Percentiles rank a stretch among this genome's conserved stretches.
These are phyloP conservation scores for Gallirallus australis DNA, from an alignment of 2,797 vertebrate species.

Conservation along the genomic window DNA sequence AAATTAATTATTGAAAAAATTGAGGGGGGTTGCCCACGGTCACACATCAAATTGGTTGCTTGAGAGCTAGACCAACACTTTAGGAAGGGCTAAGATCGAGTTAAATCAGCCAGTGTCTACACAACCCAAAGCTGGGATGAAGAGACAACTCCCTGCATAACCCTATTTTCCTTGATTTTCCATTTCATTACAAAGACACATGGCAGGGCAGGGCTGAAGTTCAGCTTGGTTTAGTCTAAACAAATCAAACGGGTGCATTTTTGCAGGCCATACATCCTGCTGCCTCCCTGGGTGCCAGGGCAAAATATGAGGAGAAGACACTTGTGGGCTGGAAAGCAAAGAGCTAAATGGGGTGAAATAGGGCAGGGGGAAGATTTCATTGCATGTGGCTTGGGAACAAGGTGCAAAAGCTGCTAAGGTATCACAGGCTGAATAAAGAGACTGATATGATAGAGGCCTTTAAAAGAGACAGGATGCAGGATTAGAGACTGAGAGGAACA, in stretches of 20 bases:
- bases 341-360: background rate
- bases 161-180: background rate
- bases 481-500: background rate
- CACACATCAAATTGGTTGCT: background rate
- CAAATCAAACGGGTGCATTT: background rate
- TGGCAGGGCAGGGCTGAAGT: too few relatives aligned
- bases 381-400: background rate
- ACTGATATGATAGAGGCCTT: background rate
- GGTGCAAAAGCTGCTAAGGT: background rate
- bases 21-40: background rate
- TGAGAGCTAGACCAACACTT: background rate
- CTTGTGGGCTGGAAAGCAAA: background rate
- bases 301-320: too few relatives aligned
- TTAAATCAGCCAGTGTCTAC: background rate
- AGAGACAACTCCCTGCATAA: background rate
- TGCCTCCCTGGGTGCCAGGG: background rate
- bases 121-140: background rate
- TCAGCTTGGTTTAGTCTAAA: background rate
- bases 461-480: background rate
- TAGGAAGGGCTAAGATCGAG: background rate
- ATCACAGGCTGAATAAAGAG: background rate
- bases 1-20: background rate
- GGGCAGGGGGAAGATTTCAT: background rate
- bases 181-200: background rate
- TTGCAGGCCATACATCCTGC: background rate